A percentile compares a stretch with the other conserved stretches of the same genome.
Conservation (phyloP, 2,797 vertebrate genomes). For the Sebastiscus tertius region DNA sequence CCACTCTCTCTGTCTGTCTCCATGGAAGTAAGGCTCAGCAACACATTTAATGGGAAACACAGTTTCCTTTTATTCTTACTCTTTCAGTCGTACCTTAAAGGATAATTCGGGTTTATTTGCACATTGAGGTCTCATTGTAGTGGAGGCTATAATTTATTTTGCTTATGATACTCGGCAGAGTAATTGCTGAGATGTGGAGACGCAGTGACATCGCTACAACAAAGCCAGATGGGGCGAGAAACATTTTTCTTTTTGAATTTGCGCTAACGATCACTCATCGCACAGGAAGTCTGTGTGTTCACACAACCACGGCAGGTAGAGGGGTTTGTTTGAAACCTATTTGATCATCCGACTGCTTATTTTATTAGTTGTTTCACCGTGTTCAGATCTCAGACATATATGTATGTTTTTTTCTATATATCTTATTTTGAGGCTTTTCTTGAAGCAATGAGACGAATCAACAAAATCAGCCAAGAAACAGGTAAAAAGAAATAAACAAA, state of each 20-base stretch:
- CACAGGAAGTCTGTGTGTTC: background rate
- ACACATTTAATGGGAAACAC: background rate
- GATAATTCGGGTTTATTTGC: background rate
- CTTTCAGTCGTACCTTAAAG: background rate
- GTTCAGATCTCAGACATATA: background rate
- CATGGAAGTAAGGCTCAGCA: conserved; percentile 1
- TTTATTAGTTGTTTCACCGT: background rate
- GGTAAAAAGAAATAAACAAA: background rate
- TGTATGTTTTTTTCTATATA: background rate
- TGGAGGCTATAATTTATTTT: background rate
- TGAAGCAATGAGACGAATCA: background rate
- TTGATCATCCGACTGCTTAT: background rate
- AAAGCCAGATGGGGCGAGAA: background rate
- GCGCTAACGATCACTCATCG: background rate
- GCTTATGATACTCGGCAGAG: background rate
- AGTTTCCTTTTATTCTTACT: background rate
- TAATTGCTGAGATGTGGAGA: background rate
- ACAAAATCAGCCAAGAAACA: background rate
- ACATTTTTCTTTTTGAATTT: background rate
- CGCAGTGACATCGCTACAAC: accelerated
- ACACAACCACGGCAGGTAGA: background rate
- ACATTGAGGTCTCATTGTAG: background rate
- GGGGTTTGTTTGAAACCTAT: background rate
- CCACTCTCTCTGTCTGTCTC: conserved; percentile 8
- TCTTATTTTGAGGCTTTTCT: background rate